A percentile compares a stretch with the other conserved stretches of the same genome.
phyloP scores from a whole-genome alignment of 2,797 vertebrate genomes.

The Aotus griseimembra region DNA sequence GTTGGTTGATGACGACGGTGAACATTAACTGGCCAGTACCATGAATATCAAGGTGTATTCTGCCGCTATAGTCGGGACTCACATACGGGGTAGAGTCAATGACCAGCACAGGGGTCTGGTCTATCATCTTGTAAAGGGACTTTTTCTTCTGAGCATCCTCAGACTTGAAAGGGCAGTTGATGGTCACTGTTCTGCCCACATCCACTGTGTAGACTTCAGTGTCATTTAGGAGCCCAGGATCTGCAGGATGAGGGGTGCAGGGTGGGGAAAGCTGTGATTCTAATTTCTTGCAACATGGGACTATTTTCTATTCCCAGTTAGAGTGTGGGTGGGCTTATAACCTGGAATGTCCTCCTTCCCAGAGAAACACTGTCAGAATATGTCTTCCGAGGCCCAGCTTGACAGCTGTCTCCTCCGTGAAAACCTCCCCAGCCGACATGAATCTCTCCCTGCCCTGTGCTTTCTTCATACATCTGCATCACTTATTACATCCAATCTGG shows the following conservation, averaged over 20 bases:
- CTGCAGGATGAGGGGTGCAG: not conserved
- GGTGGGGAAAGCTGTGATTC: not conserved
- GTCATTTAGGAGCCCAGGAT: not conserved
- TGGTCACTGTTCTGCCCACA: slow-evolving; percentile 59
- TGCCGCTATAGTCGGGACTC: accelerated
- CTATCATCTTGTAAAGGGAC: slow-evolving; percentile 78
- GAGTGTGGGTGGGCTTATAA: not conserved
- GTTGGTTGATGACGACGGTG: slow-evolving; percentile 54
- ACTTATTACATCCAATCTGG: not conserved
- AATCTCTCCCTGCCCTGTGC: not conserved
- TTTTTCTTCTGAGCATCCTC: accelerated
- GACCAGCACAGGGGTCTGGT: accelerated
- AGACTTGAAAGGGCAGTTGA: slow-evolving; percentile 58
- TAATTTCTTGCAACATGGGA: not conserved
- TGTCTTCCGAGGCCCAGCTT: not conserved
- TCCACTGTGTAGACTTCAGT: slow-evolving; percentile 77
- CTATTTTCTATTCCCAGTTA: not conserved
- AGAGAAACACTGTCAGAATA: not conserved
- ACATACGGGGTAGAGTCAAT: accelerated
- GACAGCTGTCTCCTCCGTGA: not conserved
- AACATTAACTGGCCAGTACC: accelerated
- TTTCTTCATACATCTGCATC: not conserved
- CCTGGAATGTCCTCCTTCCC: not conserved
- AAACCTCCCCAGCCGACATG: not conserved
- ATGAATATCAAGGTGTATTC: not conserved